Percentiles rank a stretch among this genome's conserved stretches.
phyloP scores from a whole-genome alignment of 2,797 vertebrate genomes.

The Catamblyrhynchus diadema region DNA sequence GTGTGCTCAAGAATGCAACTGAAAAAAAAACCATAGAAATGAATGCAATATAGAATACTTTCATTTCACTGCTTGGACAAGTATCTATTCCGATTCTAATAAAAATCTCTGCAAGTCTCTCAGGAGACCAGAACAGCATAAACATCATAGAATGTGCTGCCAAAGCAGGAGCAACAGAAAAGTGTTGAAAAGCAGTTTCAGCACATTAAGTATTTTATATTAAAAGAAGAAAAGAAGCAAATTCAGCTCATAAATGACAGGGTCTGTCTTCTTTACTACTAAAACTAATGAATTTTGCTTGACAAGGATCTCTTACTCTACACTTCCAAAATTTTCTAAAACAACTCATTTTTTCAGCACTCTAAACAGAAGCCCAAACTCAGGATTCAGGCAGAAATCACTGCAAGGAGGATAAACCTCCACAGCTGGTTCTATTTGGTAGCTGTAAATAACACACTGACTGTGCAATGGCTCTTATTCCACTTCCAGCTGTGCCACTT shows the following conservation, averaged over 20 bases:
- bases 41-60: background rate
- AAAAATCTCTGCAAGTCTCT: background rate
- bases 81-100: background rate
- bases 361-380: background rate
- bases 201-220: background rate
- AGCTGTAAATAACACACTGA: background rate
- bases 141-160: background rate
- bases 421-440: background rate
- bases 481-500: background rate
- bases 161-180: background rate
- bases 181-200: background rate
- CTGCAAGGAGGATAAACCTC: background rate
- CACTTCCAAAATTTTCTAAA: background rate
- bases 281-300: background rate
- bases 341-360: background rate
- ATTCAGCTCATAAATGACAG: background rate
- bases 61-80: background rate
- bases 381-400: background rate
- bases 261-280: background rate
- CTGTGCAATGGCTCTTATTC: background rate
- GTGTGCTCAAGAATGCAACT: background rate
- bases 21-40: accelerated
- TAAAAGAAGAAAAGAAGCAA: background rate
- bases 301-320: background rate
- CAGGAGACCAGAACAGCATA: background rate